Conservation (phyloP, 2,888 invertebrate species). For the Rhagophthalmus giganteus region DNA sequence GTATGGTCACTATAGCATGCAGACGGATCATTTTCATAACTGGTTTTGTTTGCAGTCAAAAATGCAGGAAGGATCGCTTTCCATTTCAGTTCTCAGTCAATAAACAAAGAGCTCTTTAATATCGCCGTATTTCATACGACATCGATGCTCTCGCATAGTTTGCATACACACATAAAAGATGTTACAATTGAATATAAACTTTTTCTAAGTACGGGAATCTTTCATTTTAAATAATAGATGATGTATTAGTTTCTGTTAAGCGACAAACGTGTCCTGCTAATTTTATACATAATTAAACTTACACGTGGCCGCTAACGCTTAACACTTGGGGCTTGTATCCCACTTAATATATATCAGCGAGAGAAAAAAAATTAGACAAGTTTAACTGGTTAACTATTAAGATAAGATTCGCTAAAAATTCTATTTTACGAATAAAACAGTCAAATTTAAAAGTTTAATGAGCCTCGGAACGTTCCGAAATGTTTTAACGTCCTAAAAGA, state of each 20-base stretch:
- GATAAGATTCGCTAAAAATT: background rate
- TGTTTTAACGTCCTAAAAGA: no score
- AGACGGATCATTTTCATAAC: constrained; percentile 36
- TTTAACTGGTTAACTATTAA: background rate
- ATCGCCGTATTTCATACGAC: constrained; percentile 14
- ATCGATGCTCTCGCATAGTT: constrained; percentile 8
- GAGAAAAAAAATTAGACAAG: constrained; percentile 4
- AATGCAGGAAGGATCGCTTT: constrained; percentile 35
- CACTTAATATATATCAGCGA: constrained; percentile 1
- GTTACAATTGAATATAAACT: no score
- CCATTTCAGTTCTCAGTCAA: constrained; percentile 32
- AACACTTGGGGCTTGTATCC: background rate
- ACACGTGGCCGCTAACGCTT: background rate
- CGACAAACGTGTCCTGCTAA: background rate
- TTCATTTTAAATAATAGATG: no score
- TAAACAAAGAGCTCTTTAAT: constrained; percentile 27
- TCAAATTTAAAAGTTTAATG: constrained; percentile 7
- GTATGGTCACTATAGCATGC: constrained; percentile 21
- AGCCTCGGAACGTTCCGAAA: no score
- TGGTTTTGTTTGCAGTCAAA: constrained; percentile 30
- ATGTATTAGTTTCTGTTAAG: background rate
- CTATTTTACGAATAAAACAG: constrained; percentile 3
- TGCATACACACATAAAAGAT: constrained; percentile 8
- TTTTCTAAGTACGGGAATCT: no score
- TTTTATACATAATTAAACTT: background rate